phyloP scores from a whole-genome alignment of 2,888 invertebrate genomes.

The Melieria omissa region DNA sequence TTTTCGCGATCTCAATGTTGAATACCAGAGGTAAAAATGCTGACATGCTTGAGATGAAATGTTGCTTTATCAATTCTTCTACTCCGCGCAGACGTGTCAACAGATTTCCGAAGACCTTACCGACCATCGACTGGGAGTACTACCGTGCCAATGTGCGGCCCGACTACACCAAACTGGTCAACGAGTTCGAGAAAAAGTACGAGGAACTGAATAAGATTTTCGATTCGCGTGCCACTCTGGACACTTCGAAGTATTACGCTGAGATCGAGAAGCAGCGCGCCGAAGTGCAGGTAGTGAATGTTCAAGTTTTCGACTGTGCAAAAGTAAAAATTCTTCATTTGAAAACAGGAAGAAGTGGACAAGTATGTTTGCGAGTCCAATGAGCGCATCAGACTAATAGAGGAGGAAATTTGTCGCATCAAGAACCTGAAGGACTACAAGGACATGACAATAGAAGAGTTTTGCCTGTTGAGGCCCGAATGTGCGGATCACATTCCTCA shows the following conservation, averaged over 20 bases:
- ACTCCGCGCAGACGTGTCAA: slow-evolving; percentile 48
- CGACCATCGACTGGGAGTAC: slow-evolving; percentile 83
- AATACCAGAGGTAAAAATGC: slow-evolving; percentile 51
- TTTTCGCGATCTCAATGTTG: slow-evolving; percentile 47
- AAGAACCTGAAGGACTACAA: slow-evolving; percentile 76
- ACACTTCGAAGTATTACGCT: slow-evolving; percentile 54
- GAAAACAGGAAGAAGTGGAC: slow-evolving; percentile 41
- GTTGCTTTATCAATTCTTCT: neutral
- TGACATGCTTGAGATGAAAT: too few species aligned
- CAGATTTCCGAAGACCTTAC: slow-evolving; percentile 74
- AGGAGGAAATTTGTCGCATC: slow-evolving; percentile 73
- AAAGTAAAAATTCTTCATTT: neutral
- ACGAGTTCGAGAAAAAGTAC: slow-evolving; percentile 85
- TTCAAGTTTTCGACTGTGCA: slow-evolving; percentile 52
- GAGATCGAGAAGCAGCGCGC: slow-evolving; percentile 75
- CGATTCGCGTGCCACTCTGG: slow-evolving; percentile 47
- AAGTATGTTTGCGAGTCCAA: slow-evolving; percentile 53
- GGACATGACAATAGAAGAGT: slow-evolving; percentile 89
- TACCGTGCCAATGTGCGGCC: slow-evolving; percentile 75
- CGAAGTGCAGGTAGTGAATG: slow-evolving; percentile 67
- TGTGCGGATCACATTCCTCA: slow-evolving; percentile 73
- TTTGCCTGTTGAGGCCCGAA: slow-evolving; percentile 77
- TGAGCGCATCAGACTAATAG: slow-evolving; percentile 63
- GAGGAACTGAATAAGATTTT: slow-evolving; percentile 52
- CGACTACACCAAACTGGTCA: slow-evolving; percentile 81